These are phyloP conservation scores for Philantomba maxwellii DNA, from an alignment of 2,113 vertebrate species.

Conservation along the genomic window DNA sequence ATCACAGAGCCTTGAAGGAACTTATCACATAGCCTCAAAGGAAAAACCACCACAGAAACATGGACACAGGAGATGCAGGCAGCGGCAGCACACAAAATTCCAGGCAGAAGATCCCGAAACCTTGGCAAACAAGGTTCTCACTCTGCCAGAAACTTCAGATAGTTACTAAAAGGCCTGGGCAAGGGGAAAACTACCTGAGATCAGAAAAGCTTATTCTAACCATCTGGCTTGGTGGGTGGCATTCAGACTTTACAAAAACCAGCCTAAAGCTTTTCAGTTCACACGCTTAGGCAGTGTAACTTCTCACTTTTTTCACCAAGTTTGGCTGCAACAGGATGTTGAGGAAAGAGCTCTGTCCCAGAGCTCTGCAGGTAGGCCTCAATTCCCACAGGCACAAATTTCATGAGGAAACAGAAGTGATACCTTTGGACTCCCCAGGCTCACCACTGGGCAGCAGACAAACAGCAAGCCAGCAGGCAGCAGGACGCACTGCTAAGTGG, in stretches of 20 bases:
- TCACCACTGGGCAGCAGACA: not conserved
- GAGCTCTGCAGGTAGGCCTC: not conserved
- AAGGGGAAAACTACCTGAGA: not conserved
- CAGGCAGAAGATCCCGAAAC: not conserved
- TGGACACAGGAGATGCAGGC: not conserved
- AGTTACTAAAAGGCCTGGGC: not conserved
- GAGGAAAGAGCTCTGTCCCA: not conserved
- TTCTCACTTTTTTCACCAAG: slow-evolving; percentile 13
- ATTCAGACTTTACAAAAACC: not conserved
- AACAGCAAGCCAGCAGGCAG: not conserved
- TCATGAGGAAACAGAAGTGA: not conserved
- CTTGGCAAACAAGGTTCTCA: not conserved
- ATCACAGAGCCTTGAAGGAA: not conserved
- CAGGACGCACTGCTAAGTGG: not conserved
- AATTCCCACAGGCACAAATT: not conserved
- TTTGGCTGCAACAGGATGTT: not conserved
- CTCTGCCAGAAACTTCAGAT: not conserved
- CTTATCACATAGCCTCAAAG: not conserved
- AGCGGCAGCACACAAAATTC: not conserved
- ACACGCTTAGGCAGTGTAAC: not conserved
- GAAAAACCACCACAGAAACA: not conserved
- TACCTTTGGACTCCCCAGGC: not conserved
- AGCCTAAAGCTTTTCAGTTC: not conserved
- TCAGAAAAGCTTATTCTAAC: not conserved
- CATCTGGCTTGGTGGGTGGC: not conserved